Evolutionary conservation across 2,888 invertebrate species (phyloP).

Genomic region (Cataglyphis cursor): DNA sequence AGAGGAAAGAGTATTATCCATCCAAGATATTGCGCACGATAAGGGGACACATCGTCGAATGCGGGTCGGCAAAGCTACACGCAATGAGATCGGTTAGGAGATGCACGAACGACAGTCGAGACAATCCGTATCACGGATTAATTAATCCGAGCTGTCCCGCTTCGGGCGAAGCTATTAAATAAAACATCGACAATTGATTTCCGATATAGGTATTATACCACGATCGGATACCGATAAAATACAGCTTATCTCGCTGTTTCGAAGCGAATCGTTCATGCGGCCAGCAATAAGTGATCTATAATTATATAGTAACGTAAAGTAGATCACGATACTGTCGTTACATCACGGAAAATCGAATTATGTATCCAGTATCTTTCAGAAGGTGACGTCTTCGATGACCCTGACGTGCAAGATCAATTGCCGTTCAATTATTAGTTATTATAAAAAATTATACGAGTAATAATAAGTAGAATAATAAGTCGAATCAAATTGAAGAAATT

Average conservation of each 20-base stretch:
- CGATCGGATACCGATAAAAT: slow-evolving; percentile 23
- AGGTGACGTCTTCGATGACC: not conserved
- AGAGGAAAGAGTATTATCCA: not conserved
- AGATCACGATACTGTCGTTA: not conserved
- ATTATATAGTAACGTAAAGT: slow-evolving; percentile 4
- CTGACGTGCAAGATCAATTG: not conserved
- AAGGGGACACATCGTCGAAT: not conserved
- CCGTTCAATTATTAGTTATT: not conserved
- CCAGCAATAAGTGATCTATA: slow-evolving; percentile 23
- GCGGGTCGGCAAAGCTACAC: not conserved
- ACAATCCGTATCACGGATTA: slow-evolving; percentile 16
- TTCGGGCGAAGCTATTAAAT: slow-evolving; percentile 38
- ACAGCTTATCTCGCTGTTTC: slow-evolving; percentile 3
- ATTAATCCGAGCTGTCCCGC: slow-evolving; percentile 3
- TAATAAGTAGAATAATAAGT: not conserved
- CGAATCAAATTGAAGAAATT: not conserved
- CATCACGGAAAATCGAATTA: not conserved
- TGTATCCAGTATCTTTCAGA: not conserved
- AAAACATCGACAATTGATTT: slow-evolving; percentile 63
- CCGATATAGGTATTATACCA: slow-evolving; percentile 38
- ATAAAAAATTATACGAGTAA: not conserved
- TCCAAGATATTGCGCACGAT: not conserved
- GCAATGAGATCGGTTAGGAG: not conserved
- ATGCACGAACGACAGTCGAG: not conserved
- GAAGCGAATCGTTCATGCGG: not conserved